Percentiles rank a stretch among this genome's conserved stretches.
Conservation (phyloP, 2,888 invertebrate genomes). For the Molorchus minor region DNA sequence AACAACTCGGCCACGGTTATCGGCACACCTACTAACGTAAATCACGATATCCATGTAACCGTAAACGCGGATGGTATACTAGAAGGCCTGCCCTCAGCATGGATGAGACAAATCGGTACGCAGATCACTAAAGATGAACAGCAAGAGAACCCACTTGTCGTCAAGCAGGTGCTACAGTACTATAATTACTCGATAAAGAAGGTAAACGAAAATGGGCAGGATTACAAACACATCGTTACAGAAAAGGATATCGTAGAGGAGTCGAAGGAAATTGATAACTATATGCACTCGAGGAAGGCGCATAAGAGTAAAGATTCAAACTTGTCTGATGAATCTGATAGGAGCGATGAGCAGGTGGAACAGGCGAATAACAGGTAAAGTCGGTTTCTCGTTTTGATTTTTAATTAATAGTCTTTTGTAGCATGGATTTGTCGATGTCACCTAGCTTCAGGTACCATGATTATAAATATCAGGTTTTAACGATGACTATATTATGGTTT, state of each 20-base stretch:
- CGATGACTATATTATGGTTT: too few species aligned
- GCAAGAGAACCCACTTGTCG: slow-evolving; percentile 88
- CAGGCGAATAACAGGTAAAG: slow-evolving; percentile 10
- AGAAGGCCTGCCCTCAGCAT: slow-evolving; percentile 85
- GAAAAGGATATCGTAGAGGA: slow-evolving; percentile 83
- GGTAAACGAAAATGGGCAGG: slow-evolving; percentile 73
- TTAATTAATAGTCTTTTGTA: too few species aligned
- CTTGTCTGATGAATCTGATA: slow-evolving; percentile 39
- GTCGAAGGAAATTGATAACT: slow-evolving; percentile 82
- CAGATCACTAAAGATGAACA: slow-evolving; percentile 89
- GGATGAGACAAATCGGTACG: slow-evolving; percentile 80
- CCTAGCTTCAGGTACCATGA: too few species aligned
- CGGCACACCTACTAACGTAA: slow-evolving; percentile 80
- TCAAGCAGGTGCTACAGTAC: slow-evolving; percentile 88
- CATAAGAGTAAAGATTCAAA: slow-evolving; percentile 70
- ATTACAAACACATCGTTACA: slow-evolving; percentile 84
- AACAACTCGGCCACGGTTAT: slow-evolving; percentile 63
- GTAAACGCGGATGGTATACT: slow-evolving; percentile 85
- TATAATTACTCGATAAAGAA: slow-evolving; percentile 90
- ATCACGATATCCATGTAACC: slow-evolving; percentile 87
- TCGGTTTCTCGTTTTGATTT: too few species aligned
- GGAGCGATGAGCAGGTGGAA: slow-evolving; percentile 12
- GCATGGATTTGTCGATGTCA: too few species aligned
- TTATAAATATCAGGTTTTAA: too few species aligned
- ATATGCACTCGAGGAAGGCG: slow-evolving; percentile 76